Evolutionary conservation across 2,888 invertebrate species (phyloP), one percentile per base, ranked within the genome.

Genomic region (Matsumyia berberina): DNA sequence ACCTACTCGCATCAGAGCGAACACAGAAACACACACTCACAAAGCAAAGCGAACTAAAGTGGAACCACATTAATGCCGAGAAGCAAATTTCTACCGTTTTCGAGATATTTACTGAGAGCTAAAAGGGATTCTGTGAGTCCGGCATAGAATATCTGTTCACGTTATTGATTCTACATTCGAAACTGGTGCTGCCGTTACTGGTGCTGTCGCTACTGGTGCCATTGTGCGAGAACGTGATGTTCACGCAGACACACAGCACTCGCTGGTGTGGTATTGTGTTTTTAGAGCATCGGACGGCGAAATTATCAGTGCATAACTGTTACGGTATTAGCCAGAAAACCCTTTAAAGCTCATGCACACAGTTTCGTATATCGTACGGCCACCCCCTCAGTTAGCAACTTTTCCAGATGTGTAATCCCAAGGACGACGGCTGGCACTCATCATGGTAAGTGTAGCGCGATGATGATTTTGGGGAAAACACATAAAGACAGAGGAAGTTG

Each of bases 231-330:
- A 15, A 70, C 55, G 24, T 6, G 37, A n/a, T 51, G 6, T 11
- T 9, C n/a, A 44, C 31, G 58, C 39, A 57, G 12, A 19, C 42
- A 57, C 12, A 57, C 8, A 15, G 11, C 12, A 11, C 39, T n/a
- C 51, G 15, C 66, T 60, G 33, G 39, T 49, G 35, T 17, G 55
- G 39, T 33, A 73, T 73, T 83, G 83, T 79, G 62, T 39, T 67
- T 24, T 19, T 55, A 35, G 33, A 72, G 37, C 35, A 67, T 49
- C 57, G 83, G 51, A 76, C 74, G 70, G 66, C 53, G 39, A 80
- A 80, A 85, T 85, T 85, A 85, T 76, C 80, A 60, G 70, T 80
- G 80, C 85, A 80, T 80, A 85, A 85, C 74, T 80, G 80, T 66
- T 53, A 66, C 76, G 55, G 79, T 53, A 60, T 66, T 72, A 70